Base-by-base conservation (phyloP, 2,888 invertebrate genomes). In the Nipponacmea schrenckii region DNA sequence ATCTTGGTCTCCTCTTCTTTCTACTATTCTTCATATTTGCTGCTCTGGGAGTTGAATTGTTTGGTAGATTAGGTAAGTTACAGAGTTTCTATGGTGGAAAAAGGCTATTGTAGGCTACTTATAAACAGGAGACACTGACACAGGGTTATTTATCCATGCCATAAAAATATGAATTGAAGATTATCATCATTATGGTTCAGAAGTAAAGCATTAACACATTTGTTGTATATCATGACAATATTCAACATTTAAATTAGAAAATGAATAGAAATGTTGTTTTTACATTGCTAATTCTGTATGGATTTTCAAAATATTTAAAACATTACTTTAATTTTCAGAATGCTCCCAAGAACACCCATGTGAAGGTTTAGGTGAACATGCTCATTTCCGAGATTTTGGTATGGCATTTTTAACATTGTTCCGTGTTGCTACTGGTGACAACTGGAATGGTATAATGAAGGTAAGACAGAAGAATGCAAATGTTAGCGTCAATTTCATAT, bases 391-490 rank as follows among this genome's bases (percentile, higher is more conserved):
- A 80, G 97, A 98, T 90, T 98, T 98, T 90, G 91, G 91, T 70
- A 99, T 99, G 97, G 99, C 98, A 63, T 99, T 99, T 90, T 91
- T 99, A 78, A 99, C 99, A 44, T 91, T 99, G 79, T 99, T 99
- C 91, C 93, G 99, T 77, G 98, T 99, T 69, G 99, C 99, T 67
- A 99, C 99, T 24, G 99, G 99, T 65, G 99, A 99, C 90, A 99
- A 99, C 91, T 99, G 99, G 99, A 99, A 99, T 89, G 99, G 99
- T 74, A 99, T 99, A 86, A 99, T 99, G 99, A 99, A 99, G 89
- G 91, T 90, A 72, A 68, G 71, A 56, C n/a, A 45, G 4, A 27
- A 24, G 17, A n/a, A 64, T 31, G 39, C 14, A 1, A n/a, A 24
- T 17, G 4, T 24, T 64, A 14, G 64, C 2, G 31, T 63, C 15